Percentiles rank a stretch among this genome's conserved stretches.
phyloP scores from a whole-genome alignment of 2,113 vertebrate genomes.

The Cranoglanis bouderius region DNA sequence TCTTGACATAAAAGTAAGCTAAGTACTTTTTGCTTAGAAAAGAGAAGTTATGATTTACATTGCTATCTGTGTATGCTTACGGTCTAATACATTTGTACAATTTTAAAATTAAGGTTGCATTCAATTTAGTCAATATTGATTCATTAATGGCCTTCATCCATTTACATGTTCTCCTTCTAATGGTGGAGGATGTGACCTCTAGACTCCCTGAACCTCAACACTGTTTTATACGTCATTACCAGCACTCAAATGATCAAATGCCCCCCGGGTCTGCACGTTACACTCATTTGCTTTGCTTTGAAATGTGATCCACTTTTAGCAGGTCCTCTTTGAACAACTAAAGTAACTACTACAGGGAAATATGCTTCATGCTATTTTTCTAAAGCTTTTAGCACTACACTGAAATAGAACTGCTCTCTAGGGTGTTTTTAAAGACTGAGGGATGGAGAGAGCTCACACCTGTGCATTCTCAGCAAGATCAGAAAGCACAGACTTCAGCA shows the following conservation, averaged over 20 bases:
- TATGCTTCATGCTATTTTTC: not conserved
- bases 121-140: not conserved
- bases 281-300: constrained; percentile 21
- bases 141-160: not conserved
- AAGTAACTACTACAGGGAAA: not conserved
- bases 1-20: not conserved
- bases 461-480: constrained; percentile 31
- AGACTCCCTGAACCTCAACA: not conserved
- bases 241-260: constrained; percentile 6
- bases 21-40: not conserved
- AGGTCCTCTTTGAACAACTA: not conserved
- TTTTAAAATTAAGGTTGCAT: not conserved
- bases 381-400: not conserved
- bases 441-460: not conserved
- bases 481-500: constrained; percentile 15
- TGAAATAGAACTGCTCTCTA: constrained; percentile 8
- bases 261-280: constrained; percentile 7
- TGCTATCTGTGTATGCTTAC: not conserved
- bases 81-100: not conserved
- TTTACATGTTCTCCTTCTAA: not conserved
- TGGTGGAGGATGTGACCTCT: not conserved
- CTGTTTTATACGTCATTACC: not conserved
- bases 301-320: constrained; percentile 32
- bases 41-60: not conserved
- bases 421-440: not conserved